These are phyloP conservation scores for Teleopsis dalmanni DNA, from an alignment of 1,140 invertebrate genomes.

Conservation along the genomic window DNA sequence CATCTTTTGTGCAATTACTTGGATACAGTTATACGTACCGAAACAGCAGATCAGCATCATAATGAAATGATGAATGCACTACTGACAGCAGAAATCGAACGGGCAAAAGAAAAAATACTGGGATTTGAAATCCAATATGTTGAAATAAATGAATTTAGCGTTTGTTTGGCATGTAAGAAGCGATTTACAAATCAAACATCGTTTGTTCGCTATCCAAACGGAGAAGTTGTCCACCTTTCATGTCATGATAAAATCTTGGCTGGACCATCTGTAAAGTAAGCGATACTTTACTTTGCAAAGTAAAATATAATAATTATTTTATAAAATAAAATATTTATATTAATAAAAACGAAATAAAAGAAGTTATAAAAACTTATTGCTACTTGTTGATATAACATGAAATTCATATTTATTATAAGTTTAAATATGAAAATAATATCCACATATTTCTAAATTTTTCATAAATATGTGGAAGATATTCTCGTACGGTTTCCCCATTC, in stretches of 20 bases:
- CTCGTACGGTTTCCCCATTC: too few species aligned
- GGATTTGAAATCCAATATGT: slow-evolving; percentile 73
- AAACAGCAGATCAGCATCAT: slow-evolving; percentile 61
- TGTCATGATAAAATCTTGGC: slow-evolving; percentile 59
- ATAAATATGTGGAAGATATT: too few species aligned
- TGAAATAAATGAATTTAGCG: slow-evolving; percentile 74
- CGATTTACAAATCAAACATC: slow-evolving; percentile 85
- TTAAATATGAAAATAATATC: too few species aligned
- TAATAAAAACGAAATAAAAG: too few species aligned
- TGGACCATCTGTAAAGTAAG: too few species aligned
- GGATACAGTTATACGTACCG: slow-evolving; percentile 66
- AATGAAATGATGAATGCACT: slow-evolving; percentile 74
- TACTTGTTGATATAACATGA: too few species aligned
- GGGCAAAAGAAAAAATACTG: slow-evolving; percentile 72
- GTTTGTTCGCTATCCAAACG: slow-evolving; percentile 85
- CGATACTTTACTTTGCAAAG: too few species aligned
- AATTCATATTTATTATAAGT: too few species aligned
- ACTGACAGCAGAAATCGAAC: slow-evolving; percentile 72
- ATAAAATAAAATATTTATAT: too few species aligned
- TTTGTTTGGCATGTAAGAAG: slow-evolving; percentile 87
- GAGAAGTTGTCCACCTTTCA: slow-evolving; percentile 85
- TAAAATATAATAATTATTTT: too few species aligned
- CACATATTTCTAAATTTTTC: too few species aligned
- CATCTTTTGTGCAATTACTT: slow-evolving; percentile 67
- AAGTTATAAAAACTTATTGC: too few species aligned